A percentile compares a stretch with the other conserved stretches of the same genome.
phyloP scores from a whole-genome alignment of 2,797 vertebrate genomes.

The Betta splendens region DNA sequence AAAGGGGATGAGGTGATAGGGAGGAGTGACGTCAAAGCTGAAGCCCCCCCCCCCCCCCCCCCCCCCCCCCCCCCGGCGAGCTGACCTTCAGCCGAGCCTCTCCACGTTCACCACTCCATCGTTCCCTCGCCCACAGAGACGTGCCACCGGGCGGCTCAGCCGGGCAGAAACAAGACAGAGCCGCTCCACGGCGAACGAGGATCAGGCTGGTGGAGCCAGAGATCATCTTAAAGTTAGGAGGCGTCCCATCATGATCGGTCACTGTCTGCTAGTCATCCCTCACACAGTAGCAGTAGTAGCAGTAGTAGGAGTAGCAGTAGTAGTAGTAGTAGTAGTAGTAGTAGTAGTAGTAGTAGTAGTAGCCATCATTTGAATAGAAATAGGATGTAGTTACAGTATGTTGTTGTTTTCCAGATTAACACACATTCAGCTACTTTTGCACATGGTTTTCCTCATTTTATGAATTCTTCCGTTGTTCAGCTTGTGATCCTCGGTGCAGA shows the following conservation, averaged over 20 bases:
- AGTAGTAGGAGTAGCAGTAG: too few relatives aligned
- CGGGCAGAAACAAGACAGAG: slow-evolving; percentile 43
- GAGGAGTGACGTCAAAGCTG: too few relatives aligned
- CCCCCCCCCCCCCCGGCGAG: slow-evolving; percentile 23
- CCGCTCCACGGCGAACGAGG: too few relatives aligned
- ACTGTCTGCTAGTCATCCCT: slow-evolving; percentile 21
- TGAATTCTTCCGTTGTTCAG: background rate
- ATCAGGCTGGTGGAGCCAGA: slow-evolving; percentile 41
- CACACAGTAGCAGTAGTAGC: too few relatives aligned
- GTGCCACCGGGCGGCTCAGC: slow-evolving; percentile 15
- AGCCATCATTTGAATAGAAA: too few relatives aligned
- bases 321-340: too few relatives aligned
- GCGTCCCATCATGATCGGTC: slow-evolving; percentile 38
- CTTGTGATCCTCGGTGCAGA: slow-evolving; percentile 7
- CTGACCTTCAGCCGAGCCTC: slow-evolving; percentile 31
- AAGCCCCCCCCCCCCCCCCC: slow-evolving; percentile 17
- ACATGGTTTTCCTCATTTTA: too few relatives aligned
- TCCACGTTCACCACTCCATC: slow-evolving; percentile 20
- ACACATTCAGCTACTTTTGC: too few relatives aligned
- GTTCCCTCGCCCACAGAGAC: slow-evolving; percentile 25
- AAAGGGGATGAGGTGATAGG: slow-evolving; percentile 29
- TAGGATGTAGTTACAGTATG: background rate
- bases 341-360: too few relatives aligned
- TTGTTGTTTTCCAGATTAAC: too few relatives aligned
- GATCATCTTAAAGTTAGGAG: slow-evolving; percentile 57